Conservation (phyloP, 2,113 vertebrate species). For the Hyperoodon ampullatus region DNA sequence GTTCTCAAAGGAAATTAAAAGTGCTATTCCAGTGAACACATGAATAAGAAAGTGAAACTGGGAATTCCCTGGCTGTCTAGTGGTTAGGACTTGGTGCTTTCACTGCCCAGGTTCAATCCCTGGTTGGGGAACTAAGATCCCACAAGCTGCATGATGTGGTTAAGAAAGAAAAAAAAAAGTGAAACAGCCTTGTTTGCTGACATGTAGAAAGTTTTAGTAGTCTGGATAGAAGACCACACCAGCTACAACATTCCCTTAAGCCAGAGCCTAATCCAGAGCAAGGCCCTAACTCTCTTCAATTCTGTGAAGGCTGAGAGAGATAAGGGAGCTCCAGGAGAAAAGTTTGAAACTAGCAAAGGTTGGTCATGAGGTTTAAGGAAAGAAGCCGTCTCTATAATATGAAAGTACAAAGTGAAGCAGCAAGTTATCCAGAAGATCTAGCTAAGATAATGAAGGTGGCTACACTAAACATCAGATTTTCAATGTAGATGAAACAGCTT, state of each 20-base stretch:
- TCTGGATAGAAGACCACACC: neutral
- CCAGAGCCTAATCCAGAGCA: neutral
- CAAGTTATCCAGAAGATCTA: neutral
- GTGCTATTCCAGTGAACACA: neutral
- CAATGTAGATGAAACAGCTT: neutral
- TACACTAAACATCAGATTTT: neutral
- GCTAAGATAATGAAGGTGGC: neutral
- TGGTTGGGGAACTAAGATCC: neutral
- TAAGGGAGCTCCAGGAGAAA: neutral
- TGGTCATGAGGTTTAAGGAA: neutral
- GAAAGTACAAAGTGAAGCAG: neutral
- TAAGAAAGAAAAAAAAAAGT: neutral
- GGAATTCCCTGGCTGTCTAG: neutral
- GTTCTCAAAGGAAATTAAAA: neutral
- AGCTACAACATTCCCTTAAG: neutral
- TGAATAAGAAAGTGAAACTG: neutral
- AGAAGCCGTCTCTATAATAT: neutral
- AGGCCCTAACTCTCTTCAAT: neutral
- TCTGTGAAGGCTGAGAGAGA: neutral
- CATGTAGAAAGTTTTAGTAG: neutral
- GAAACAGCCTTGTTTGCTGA: neutral
- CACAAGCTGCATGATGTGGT: neutral
- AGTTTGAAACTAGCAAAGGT: neutral
- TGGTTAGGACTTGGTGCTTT: neutral
- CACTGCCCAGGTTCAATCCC: neutral